Evolutionary conservation across 37 sponge, comb jelly and placozoan species (phyloP).

Genomic region (Aphrocallistes beatrix): DNA sequence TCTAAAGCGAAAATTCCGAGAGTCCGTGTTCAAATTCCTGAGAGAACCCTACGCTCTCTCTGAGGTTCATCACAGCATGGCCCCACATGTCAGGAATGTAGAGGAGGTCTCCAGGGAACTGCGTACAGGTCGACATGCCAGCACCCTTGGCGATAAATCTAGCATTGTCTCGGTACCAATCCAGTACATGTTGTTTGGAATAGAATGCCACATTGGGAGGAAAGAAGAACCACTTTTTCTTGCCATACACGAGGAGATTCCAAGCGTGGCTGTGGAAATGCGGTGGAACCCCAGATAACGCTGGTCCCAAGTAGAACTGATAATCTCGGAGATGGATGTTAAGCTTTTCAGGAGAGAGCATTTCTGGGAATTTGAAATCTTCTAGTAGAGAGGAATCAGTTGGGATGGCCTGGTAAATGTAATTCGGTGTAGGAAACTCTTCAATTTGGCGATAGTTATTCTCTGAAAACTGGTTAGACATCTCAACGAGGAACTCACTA

Average conservation of each 20-base stretch:
- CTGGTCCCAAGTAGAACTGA: conserved; percentile 56
- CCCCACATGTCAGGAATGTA: conserved; percentile 84
- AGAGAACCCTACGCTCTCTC: conserved; percentile 61
- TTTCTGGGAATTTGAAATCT: conserved; percentile 39
- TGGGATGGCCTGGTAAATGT: conserved; percentile 41
- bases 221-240: conserved; percentile 61
- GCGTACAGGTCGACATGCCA: conserved; percentile 34
- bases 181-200: conserved; percentile 45
- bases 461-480: conserved; percentile 21
- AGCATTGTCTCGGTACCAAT: conserved; percentile 49
- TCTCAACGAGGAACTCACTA: conserved; percentile 34
- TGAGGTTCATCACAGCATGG: conserved; percentile 51
- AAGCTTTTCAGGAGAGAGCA: conserved; percentile 39
- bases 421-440: conserved; percentile 21
- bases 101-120: conserved; percentile 60
- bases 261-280: conserved; percentile 55
- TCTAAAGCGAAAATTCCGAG: conserved; percentile 74
- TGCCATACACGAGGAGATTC: conserved; percentile 63
- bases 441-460: not conserved
- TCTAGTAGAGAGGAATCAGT: conserved; percentile 35
- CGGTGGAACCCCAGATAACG: conserved; percentile 52
- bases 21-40: conserved; percentile 76
- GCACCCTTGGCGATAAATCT: not conserved
- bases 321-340: conserved; percentile 32
- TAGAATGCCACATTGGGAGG: conserved; percentile 63